Conservation (phyloP, 2,888 invertebrate genomes). For the Megalurothrips usitatus region DNA sequence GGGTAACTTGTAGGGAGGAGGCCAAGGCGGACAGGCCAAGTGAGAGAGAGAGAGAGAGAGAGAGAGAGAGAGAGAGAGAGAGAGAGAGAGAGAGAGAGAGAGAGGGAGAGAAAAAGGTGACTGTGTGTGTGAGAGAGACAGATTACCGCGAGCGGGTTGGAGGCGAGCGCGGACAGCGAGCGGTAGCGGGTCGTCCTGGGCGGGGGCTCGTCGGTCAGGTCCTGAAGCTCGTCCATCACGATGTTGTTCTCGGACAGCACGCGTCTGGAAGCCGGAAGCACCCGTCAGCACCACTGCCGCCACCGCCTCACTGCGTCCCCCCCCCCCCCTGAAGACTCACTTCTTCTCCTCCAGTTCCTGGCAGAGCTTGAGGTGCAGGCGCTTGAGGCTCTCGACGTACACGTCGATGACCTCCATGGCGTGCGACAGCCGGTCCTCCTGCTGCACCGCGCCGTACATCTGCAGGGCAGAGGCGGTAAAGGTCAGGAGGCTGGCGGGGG, state of each 20-base stretch:
- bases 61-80: too few relatives aligned
- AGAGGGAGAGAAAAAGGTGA: too few relatives aligned
- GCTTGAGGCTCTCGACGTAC: conserved; percentile 56
- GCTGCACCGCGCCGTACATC: conserved; percentile 55
- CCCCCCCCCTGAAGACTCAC: conserved; percentile 41
- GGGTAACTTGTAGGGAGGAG: neutral
- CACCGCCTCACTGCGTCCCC: neutral
- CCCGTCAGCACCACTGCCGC: neutral
- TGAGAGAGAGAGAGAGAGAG: too few relatives aligned
- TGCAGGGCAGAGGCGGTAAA: conserved; percentile 33
- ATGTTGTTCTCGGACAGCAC: conserved; percentile 22
- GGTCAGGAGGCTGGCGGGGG: conserved; percentile 9
- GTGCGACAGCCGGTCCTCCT: conserved; percentile 54
- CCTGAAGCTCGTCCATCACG: conserved; percentile 8
- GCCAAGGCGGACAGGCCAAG: too few relatives aligned
- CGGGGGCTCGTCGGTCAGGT: neutral
- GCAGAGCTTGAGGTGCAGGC: conserved; percentile 53
- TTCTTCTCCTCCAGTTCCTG: conserved; percentile 56
- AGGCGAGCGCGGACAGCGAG: conserved; percentile 1
- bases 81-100: too few relatives aligned
- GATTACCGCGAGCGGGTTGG: neutral
- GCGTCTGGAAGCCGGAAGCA: neutral
- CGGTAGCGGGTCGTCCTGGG: conserved; percentile 6
- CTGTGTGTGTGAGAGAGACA: too few relatives aligned
- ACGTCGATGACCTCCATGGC: conserved; percentile 55